Base-by-base conservation (phyloP, 2,888 invertebrate species). In the Euplagia quadripunctaria region DNA sequence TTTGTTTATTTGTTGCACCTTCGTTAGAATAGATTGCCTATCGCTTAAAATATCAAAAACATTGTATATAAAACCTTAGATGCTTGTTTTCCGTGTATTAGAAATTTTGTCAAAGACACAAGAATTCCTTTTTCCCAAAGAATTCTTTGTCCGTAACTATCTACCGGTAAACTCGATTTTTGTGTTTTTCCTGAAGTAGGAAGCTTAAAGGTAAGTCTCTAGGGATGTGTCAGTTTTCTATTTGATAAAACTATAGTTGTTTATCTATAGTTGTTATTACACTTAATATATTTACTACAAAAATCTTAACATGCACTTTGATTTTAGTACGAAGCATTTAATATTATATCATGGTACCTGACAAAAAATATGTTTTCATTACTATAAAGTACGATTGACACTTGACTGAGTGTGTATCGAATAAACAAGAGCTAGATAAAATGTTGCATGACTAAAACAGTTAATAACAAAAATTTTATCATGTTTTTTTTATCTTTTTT, bases 91-190 rank as follows among this genome's bases (percentile, higher is more conserved):
- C 61, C 31, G 14, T 31, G 64, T 43, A 64, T 16, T 64, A 64
- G 8, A 64, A 43, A 17, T 64, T 43, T 64, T 17, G 64, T 64
- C 64, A 64, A 64, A 64, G 64, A 42, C 17, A 43, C 8, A 42
- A 64, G 42, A 64, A 64, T 64, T 64, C 43, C n/a, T 43, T 43
- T 64, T 41, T 17, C n/a, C 16, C 17, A 64, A 64, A 17, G 64
- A 72, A 72, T 61, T 68, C 52, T 67, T 66, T 65, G 61, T 43
- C 4, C 55, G 68, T 58, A 58, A 31, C 64, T 68, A n/a, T 58
- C 43, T 65, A 49, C 51, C 17, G 41, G 64, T 58, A 17, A n/a
- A 66, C 51, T 64, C 64, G 64, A 64, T 64, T 63, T 16, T 43
- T 14, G 46, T 49, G 17, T 43, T 68, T 49, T 69, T 43, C 16